These are phyloP conservation scores for Python bivittatus DNA, from an alignment of 2,113 vertebrate genomes.

Conservation along the genomic window DNA sequence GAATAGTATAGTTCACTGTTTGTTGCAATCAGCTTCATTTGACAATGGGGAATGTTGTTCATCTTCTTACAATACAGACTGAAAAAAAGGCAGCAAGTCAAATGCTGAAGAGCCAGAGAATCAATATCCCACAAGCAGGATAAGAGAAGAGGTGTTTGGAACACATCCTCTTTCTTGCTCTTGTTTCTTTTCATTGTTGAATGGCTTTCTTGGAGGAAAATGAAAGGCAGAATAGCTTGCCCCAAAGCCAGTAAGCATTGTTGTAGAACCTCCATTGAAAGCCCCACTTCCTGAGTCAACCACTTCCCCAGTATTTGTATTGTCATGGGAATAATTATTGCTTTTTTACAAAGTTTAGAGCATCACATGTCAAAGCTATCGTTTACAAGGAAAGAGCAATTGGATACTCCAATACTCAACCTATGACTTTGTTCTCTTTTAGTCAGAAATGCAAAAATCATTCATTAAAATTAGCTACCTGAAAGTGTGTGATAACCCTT, in stretches of 20 bases:
- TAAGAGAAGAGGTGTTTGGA: slow-evolving; percentile 43
- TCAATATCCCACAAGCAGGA: slow-evolving; percentile 48
- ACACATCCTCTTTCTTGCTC: slow-evolving; percentile 47
- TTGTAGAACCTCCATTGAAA: slow-evolving; percentile 26
- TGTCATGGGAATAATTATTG: slow-evolving; percentile 39
- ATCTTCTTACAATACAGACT: slow-evolving; percentile 44
- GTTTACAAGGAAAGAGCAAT: not conserved
- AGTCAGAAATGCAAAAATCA: not conserved
- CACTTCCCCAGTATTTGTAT: slow-evolving; percentile 5
- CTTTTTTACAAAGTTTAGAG: slow-evolving; percentile 11
- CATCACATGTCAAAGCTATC: slow-evolving; percentile 14
- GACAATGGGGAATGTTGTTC: slow-evolving; percentile 43
- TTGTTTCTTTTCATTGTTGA: slow-evolving; percentile 51
- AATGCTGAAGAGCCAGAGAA: slow-evolving; percentile 47
- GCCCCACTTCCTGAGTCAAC: slow-evolving; percentile 9
- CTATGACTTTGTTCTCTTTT: slow-evolving; percentile 3
- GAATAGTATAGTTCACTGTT: slow-evolving; percentile 34
- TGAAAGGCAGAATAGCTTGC: slow-evolving; percentile 48
- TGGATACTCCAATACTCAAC: not conserved
- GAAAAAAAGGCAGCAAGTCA: slow-evolving; percentile 46
- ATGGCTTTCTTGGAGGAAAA: slow-evolving; percentile 39
- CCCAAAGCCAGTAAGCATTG: slow-evolving; percentile 57
- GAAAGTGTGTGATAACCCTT: not conserved
- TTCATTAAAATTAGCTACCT: not conserved
- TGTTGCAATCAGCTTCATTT: slow-evolving; percentile 27